A percentile compares a stretch with the other conserved stretches of the same genome.
phyloP scores from a whole-genome alignment of 1,140 invertebrate genomes.

The Cyrtorhinus lividipennis region DNA sequence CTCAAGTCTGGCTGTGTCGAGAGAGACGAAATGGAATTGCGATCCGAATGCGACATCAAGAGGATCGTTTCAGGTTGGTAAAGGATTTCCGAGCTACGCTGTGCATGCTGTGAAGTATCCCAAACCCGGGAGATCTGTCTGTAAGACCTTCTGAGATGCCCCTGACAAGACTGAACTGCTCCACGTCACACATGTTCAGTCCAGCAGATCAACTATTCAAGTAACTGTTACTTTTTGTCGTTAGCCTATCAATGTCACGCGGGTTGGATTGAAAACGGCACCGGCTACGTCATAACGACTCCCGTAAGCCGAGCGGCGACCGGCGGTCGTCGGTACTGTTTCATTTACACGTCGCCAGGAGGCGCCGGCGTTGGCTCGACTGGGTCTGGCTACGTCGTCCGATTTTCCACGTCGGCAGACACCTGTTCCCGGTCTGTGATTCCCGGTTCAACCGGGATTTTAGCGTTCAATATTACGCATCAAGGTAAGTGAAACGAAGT shows the following conservation, averaged over 20 bases:
- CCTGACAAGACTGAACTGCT: no score
- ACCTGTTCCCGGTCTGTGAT: constrained; percentile 29
- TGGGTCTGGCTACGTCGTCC: constrained; percentile 22
- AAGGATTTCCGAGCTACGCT: background rate
- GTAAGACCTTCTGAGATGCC: background rate
- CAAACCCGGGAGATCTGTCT: background rate
- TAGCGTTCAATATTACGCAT: constrained; percentile 32
- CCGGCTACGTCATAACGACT: constrained; percentile 34
- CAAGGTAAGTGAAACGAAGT: constrained; percentile 26
- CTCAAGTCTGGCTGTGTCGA: constrained; percentile 28
- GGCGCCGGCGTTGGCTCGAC: constrained; percentile 21
- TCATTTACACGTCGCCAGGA: constrained; percentile 26
- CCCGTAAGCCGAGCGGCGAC: constrained; percentile 30
- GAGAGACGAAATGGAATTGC: constrained; percentile 30
- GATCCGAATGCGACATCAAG: constrained; percentile 27
- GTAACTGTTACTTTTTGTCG: no score
- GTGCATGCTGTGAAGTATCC: background rate
- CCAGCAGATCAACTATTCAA: no score
- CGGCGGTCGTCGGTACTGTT: constrained; percentile 32
- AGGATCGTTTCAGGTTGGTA: constrained; percentile 27
- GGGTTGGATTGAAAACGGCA: constrained; percentile 34
- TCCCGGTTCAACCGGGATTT: constrained; percentile 27
- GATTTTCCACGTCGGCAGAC: constrained; percentile 30
- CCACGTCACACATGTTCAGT: no score
- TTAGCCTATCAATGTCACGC: constrained; percentile 38